Conservation (phyloP, 2,113 vertebrate genomes). For the Ageneiosus marmoratus region DNA sequence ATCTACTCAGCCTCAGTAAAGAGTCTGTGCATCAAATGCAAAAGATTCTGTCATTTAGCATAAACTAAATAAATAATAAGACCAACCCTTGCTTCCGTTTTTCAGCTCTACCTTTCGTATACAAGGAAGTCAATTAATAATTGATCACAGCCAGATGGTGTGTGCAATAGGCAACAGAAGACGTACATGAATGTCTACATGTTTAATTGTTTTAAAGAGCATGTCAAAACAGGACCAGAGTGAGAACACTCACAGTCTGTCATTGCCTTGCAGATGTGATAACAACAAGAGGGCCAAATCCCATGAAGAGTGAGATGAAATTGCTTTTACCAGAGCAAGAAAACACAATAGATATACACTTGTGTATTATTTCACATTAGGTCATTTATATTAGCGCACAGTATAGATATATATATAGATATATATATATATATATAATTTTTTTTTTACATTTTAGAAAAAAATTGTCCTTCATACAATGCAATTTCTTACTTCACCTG, state of each 20-base stretch:
- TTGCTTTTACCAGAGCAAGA: conserved; percentile 37
- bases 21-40: conserved; percentile 38
- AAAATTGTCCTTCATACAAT: conserved; percentile 46
- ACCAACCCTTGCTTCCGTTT: conserved; percentile 66
- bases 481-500: conserved; percentile 52
- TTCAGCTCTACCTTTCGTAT: conserved; percentile 62
- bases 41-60: conserved; percentile 52
- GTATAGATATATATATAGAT: conserved; percentile 24
- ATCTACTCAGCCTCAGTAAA: conserved; percentile 54
- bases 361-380: conserved; percentile 55
- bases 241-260: conserved; percentile 64
- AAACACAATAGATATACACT: conserved; percentile 45
- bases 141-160: conserved; percentile 79
- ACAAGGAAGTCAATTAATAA: conserved; percentile 76
- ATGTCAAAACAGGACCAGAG: conserved; percentile 77
- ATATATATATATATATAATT: neutral
- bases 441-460: conserved; percentile 30
- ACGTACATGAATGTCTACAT: conserved; percentile 77
- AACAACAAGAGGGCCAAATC: conserved; percentile 61
- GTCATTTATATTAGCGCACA: conserved; percentile 47
- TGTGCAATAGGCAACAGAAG: conserved; percentile 75
- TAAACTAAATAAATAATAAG: conserved; percentile 81
- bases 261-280: conserved; percentile 64
- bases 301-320: conserved; percentile 12
- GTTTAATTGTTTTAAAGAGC: conserved; percentile 83